phyloP scores from a whole-genome alignment of 2,888 invertebrate genomes.

The Noctua fimbriata region DNA sequence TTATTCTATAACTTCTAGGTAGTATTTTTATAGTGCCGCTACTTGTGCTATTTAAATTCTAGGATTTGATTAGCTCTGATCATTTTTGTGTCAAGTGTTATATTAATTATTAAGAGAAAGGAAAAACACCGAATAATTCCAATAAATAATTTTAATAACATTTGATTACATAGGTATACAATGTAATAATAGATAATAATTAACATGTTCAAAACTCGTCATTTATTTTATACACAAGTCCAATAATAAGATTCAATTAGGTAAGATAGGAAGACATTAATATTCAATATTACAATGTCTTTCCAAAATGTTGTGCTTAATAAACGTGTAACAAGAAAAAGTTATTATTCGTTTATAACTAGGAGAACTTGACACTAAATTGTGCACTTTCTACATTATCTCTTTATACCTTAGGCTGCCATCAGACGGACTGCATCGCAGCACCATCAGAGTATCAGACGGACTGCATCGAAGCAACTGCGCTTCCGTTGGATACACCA shows the following conservation, averaged over 20 bases:
- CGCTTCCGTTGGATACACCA: no score
- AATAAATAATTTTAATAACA: constrained; percentile 61
- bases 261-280: constrained; percentile 3
- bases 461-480: no score
- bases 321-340: constrained; percentile 42
- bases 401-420: neutral
- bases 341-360: constrained; percentile 34
- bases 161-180: constrained; percentile 52
- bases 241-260: constrained; percentile 9
- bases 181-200: constrained; percentile 52
- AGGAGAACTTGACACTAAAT: constrained; percentile 38
- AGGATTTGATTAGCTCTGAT: no score
- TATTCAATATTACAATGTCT: constrained; percentile 44
- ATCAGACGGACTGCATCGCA: no score
- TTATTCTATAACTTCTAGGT: no score
- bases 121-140: constrained; percentile 6
- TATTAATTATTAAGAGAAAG: neutral
- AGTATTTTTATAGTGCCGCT: no score
- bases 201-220: constrained; percentile 55
- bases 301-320: constrained; percentile 54
- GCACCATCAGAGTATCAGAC: no score
- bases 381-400: constrained; percentile 48
- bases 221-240: constrained; percentile 10
- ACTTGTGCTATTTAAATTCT: no score
- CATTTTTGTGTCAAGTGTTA: no score